Evolutionary conservation across 2,888 invertebrate species (phyloP).

Genomic region (Lithophane semibrunnea): DNA sequence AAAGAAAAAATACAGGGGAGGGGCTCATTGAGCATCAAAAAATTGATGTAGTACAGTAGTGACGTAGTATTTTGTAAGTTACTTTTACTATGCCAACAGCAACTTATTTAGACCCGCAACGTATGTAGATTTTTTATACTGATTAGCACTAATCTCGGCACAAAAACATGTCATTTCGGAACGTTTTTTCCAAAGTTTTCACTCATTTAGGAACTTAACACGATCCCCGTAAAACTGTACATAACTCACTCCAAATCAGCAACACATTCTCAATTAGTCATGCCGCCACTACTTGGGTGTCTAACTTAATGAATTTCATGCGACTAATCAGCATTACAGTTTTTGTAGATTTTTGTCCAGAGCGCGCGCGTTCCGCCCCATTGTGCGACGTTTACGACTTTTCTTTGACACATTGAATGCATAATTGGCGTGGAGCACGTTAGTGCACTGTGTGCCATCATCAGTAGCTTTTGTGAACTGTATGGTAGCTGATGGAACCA

Average conservation of each 20-base stretch:
- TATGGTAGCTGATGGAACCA: conserved; percentile 64
- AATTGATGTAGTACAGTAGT: too few relatives aligned
- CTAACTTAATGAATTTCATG: conserved; percentile 83
- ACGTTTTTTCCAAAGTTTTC: conserved; percentile 38
- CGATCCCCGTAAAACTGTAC: conserved; percentile 41
- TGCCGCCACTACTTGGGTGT: conserved; percentile 83
- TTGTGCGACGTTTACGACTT: conserved; percentile 79
- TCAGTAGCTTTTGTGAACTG: conserved; percentile 59
- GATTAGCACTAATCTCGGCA: neutral
- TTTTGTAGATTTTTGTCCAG: conserved; percentile 74
- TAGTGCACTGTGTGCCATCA: conserved; percentile 57
- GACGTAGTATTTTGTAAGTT: too few relatives aligned
- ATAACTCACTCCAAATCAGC: conserved; percentile 64
- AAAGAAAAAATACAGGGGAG: too few relatives aligned
- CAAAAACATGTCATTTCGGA: neutral
- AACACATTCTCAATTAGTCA: conserved; percentile 75
- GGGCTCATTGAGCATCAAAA: too few relatives aligned
- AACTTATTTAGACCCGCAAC: too few relatives aligned
- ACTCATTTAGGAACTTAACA: conserved; percentile 42
- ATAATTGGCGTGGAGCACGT: conserved; percentile 73
- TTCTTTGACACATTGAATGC: conserved; percentile 63
- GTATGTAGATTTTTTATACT: neutral
- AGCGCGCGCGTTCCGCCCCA: conserved; percentile 72
- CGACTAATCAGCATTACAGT: conserved; percentile 76
- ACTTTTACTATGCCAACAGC: too few relatives aligned